A percentile compares a stretch with the other conserved stretches of the same genome.
These are phyloP conservation scores for Noctua janthina DNA, from an alignment of 2,888 invertebrate genomes.

Conservation along the genomic window DNA sequence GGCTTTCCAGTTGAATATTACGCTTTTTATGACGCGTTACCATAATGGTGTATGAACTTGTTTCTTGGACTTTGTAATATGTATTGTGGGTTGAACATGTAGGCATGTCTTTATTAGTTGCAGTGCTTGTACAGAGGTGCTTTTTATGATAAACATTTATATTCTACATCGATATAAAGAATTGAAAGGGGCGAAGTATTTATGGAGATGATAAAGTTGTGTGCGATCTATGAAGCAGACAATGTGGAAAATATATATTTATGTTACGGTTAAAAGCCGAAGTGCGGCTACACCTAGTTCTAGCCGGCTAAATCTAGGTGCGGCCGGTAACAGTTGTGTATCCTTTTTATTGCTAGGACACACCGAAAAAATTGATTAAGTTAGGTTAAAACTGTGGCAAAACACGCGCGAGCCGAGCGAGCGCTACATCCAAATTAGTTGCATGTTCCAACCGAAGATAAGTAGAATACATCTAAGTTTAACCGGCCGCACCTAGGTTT, in stretches of 20 bases:
- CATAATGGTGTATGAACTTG: slow-evolving; percentile 59
- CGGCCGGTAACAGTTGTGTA: no score
- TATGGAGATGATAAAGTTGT: not conserved
- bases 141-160: not conserved
- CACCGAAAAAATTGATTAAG: no score
- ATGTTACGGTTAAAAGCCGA: no score
- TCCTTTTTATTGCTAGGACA: no score
- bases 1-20: slow-evolving; percentile 70
- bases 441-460: no score
- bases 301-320: no score
- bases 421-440: no score
- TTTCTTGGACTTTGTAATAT: slow-evolving; percentile 59
- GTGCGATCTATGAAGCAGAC: not conserved
- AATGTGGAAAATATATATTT: not conserved
- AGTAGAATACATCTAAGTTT: no score
- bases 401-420: no score
- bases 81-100: slow-evolving; percentile 13
- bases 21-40: slow-evolving; percentile 75
- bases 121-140: not conserved
- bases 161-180: not conserved
- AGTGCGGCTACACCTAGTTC: no score
- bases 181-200: not conserved
- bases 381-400: no score
- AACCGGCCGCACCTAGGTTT: no score
- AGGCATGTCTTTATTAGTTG: slow-evolving; percentile 35